These are phyloP conservation scores for Hedya salicella DNA, from an alignment of 2,888 invertebrate species.

Conservation along the genomic window DNA sequence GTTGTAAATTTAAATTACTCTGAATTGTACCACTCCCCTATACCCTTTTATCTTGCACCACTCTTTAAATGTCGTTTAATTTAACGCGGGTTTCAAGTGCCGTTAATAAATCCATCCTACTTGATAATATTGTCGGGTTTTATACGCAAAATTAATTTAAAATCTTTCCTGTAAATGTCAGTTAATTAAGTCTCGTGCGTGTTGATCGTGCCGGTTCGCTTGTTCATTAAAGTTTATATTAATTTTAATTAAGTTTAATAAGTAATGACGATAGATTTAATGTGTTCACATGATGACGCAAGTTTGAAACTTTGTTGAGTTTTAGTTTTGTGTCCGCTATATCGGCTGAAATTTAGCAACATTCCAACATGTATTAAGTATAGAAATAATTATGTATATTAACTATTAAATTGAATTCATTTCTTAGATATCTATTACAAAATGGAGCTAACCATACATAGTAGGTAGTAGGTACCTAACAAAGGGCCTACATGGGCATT, in stretches of 20 bases:
- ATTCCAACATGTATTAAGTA: too few species aligned
- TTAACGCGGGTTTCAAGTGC: slow-evolving; percentile 76
- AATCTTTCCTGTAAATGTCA: slow-evolving; percentile 70
- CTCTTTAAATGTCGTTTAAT: slow-evolving; percentile 74
- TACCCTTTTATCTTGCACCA: slow-evolving; percentile 53
- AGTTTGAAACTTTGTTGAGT: too few species aligned
- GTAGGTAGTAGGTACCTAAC: too few species aligned
- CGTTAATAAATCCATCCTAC: slow-evolving; percentile 70
- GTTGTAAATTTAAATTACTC: background rate
- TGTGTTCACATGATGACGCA: background rate
- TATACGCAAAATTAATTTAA: slow-evolving; percentile 73
- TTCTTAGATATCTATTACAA: too few species aligned
- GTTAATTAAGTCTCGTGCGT: slow-evolving; percentile 62
- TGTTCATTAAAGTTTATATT: slow-evolving; percentile 31
- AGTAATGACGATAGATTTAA: background rate
- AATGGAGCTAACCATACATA: too few species aligned
- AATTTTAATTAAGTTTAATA: slow-evolving; percentile 16
- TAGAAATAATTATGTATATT: too few species aligned
- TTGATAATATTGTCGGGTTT: slow-evolving; percentile 66
- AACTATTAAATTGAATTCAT: too few species aligned
- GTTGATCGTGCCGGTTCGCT: slow-evolving; percentile 10
- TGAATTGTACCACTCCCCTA: background rate
- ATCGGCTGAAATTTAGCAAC: too few species aligned
- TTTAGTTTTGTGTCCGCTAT: too few species aligned
- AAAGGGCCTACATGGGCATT: too few species aligned